phyloP scores from a whole-genome alignment of 2,113 vertebrate genomes.

The Mystacornis crossleyi region DNA sequence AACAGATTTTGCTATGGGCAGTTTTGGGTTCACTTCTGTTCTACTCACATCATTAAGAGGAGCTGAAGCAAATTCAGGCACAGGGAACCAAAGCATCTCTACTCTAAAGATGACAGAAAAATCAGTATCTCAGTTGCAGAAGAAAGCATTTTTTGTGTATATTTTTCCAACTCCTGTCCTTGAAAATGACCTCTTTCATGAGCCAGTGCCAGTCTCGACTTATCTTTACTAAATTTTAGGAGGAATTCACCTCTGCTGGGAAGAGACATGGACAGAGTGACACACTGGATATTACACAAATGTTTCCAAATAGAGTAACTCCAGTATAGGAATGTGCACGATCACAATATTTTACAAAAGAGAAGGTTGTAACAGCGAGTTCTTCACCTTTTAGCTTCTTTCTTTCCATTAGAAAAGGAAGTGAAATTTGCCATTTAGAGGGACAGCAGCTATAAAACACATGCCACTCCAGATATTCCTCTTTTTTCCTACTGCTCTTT shows the following conservation, averaged over 20 bases:
- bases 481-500: background rate
- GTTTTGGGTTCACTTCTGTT: background rate
- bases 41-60: background rate
- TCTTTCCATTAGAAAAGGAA: background rate
- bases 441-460: background rate
- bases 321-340: background rate
- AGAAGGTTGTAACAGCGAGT: background rate
- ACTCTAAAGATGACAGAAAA: background rate
- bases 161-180: background rate
- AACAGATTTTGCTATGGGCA: background rate
- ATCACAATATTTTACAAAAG: background rate
- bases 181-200: background rate
- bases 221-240: background rate
- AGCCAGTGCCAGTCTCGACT: rapidly evolving
- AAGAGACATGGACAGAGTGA: background rate
- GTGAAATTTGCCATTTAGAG: background rate
- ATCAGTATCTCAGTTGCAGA: background rate
- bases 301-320: background rate
- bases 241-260: background rate
- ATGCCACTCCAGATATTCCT: background rate
- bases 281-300: background rate
- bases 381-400: background rate
- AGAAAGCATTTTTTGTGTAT: background rate
- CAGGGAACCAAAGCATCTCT: background rate
- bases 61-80: background rate